Percentiles rank a stretch among this genome's conserved stretches.
Evolutionary conservation across 2,888 invertebrate genomes (phyloP).

Genomic region (Athripsodes cinereus): DNA sequence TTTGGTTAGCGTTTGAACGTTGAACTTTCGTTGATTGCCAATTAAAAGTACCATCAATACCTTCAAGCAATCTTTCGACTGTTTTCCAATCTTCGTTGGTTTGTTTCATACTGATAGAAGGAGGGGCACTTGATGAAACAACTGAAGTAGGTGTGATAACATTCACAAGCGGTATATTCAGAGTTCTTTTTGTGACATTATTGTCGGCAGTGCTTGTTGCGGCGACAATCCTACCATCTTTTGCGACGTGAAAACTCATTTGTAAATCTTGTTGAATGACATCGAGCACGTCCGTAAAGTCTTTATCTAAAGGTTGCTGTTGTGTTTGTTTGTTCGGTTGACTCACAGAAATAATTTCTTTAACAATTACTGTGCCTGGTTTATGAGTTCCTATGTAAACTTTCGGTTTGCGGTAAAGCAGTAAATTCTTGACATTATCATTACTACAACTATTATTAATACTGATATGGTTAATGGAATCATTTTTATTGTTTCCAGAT

Average conservation of each 20-base stretch:
- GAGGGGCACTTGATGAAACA: not conserved
- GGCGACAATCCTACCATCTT: not conserved
- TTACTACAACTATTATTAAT: slow-evolving; percentile 12
- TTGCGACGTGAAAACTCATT: not conserved
- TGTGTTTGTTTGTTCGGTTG: not conserved
- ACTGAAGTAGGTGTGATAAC: not conserved
- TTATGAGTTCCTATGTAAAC: not conserved
- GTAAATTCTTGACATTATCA: not conserved
- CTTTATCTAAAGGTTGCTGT: slow-evolving; percentile 1
- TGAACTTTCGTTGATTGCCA: not conserved
- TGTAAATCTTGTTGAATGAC: slow-evolving; percentile 12
- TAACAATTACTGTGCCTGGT: too few species aligned
- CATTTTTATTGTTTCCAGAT: not conserved
- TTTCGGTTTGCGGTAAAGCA: not conserved
- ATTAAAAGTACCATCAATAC: not conserved
- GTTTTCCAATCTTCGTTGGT: too few species aligned
- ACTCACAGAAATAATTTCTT: too few species aligned
- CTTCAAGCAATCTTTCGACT: too few species aligned
- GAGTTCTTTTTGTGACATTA: not conserved
- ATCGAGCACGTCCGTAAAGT: slow-evolving; percentile 13
- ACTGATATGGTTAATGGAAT: slow-evolving; percentile 14
- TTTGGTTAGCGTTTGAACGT: not conserved
- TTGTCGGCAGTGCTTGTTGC: not conserved
- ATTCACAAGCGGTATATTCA: not conserved
- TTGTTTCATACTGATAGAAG: too few species aligned